Base-by-base conservation (phyloP, 2,888 invertebrate species). In the Plagiodera versicolora region DNA sequence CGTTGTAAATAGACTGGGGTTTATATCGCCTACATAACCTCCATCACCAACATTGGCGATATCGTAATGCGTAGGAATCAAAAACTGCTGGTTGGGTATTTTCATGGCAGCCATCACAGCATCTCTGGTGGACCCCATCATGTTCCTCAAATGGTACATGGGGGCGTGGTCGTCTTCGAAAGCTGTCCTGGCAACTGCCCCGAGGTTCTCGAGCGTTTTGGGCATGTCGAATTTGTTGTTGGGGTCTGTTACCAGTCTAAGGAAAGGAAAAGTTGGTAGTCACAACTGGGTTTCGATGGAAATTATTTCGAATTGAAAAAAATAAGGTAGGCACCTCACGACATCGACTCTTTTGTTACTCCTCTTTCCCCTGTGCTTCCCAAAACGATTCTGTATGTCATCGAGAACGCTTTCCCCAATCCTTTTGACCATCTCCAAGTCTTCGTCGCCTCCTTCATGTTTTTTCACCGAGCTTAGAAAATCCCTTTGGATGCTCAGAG, bases 171-270 rank as follows among this genome's bases (percentile, higher is more conserved):
- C 71, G 54, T 78, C 75, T 61, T 79, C 77, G 51, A 80, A 76
- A n/a, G 76, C 70, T 28, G 76, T 72, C 60, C 71, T 77, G 0
- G 77, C 72, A 3, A 76, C 74, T 0, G 75, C 71, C 3, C 79
- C 80, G 9, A 74, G 24, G 63, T 80, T 80, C 59, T 78, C 77
- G 24, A 79, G 63, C 0, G 80, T 79, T 71, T 77, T 78, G n/a
- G 75, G 70, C 46, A 80, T 67, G 63, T 81, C 78, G 1, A 81
- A 53, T 64, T 73, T 74, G 1, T 71, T 67, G 28, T 72, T 72
- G 3, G 78, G 80, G 66, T 80, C 77, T 3, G 65, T 66, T 19
- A 75, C 51, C 17, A 75, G 53, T 63, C 66, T 50, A 59, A 63
- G 44, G n/a, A n/a, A n/a, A n/a, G n/a, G n/a, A n/a, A n/a, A n/a